Evolutionary conservation across 2,113 vertebrate genomes (phyloP), one percentile per base, ranked within the genome.

Genomic region (Plectropomus leopardus): DNA sequence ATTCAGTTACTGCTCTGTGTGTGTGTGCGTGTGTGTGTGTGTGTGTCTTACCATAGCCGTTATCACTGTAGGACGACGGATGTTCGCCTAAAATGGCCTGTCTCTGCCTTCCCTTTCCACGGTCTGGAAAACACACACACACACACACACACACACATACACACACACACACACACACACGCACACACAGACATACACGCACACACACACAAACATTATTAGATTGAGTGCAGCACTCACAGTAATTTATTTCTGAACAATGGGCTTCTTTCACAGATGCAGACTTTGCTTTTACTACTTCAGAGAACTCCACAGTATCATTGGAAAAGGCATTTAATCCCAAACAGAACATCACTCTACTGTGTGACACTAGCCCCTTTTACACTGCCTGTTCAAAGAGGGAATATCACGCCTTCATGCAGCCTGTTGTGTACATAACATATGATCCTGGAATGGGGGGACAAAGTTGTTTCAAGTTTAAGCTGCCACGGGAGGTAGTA

Each of bases 41-140:
- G 13, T 51, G 51, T 9, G 34, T 96, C 96, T 97, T 95, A 99
- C 98, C 97, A 88, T 98, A 98, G 83, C 96, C 94, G 88, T 97
- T 97, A 28, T 92, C 90, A 51, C 85, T 86, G 83, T 91, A 92
- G 71, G 92, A 92, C 72, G 97, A 98, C 15, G 98, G 98, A 82
- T 99, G 98, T 83, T 98, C 98, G 94, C 98, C 98, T 89, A 99
- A 89, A 92, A 99, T 99, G 92, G 98, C 98, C 93, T 98, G 98
- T 79, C 97, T 95, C 94, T 98, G 97, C 76, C 97, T 94, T 72
- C 97, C 97, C 93, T 98, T 98, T 79, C 96, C 96, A 92, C 96
- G 96, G 82, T 99, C 98, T 99, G 93, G 92, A 92, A 96, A 54
- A 87, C 5, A 81, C 65, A 88, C 24, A 83, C 40, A 64, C 7